phyloP scores from a whole-genome alignment of 1,140 invertebrate species.

The Zaprionus inermis region DNA sequence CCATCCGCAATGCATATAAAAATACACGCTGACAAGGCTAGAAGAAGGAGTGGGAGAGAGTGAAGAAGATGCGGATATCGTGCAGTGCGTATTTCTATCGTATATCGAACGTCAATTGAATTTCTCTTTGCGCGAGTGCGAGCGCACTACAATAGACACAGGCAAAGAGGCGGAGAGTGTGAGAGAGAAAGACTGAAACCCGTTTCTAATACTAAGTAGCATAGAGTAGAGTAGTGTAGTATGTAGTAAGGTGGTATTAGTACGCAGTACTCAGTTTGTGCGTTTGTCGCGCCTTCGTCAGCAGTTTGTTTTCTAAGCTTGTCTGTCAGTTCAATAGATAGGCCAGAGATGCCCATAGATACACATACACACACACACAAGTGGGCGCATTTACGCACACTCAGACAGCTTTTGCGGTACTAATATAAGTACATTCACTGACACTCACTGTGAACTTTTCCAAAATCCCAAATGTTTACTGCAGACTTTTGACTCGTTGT shows the following conservation, averaged over 20 bases:
- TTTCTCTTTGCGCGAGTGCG: constrained; percentile 64
- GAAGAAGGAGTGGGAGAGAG: neutral
- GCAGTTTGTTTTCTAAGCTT: constrained; percentile 59
- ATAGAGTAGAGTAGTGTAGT: neutral
- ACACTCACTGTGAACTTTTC: constrained; percentile 78
- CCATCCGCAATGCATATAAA: constrained; percentile 43
- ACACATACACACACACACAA: constrained; percentile 39
- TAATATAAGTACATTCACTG: constrained; percentile 20
- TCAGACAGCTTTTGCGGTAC: neutral
- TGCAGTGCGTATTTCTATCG: constrained; percentile 50
- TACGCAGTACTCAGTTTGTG: neutral
- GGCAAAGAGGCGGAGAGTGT: neutral
- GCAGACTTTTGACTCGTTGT: constrained; percentile 42
- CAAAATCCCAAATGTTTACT: constrained; percentile 67
- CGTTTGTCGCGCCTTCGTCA: constrained; percentile 40
- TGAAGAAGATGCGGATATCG: constrained; percentile 49
- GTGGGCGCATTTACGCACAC: constrained; percentile 5
- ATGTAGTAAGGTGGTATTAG: neutral
- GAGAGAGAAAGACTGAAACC: constrained; percentile 50
- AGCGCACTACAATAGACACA: constrained; percentile 56
- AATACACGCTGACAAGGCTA: constrained; percentile 17
- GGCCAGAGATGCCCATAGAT: constrained; percentile 43
- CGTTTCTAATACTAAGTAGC: constrained; percentile 46
- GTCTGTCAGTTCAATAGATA: constrained; percentile 73
- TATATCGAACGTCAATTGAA: constrained; percentile 63